phyloP scores from a whole-genome alignment of 2,888 invertebrate genomes.

The Muschampia plurimacula region DNA sequence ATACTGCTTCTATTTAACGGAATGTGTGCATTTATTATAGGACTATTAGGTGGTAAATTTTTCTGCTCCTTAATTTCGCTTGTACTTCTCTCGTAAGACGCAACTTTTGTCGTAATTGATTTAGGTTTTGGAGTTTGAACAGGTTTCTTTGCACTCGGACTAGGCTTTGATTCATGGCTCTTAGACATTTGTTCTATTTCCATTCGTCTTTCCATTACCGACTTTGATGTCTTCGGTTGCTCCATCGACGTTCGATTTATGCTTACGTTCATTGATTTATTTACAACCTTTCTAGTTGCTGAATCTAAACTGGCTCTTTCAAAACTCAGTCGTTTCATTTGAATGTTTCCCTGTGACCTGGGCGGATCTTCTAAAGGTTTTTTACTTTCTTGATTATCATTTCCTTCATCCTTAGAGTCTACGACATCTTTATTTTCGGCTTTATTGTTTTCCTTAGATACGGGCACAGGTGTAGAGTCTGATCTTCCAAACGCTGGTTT shows the following conservation, averaged over 20 bases:
- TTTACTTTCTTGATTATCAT: constrained; percentile 43
- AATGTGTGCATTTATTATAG: constrained; percentile 54
- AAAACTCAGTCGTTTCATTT: constrained; percentile 77
- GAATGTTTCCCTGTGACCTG: constrained; percentile 64
- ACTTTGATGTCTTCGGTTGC: constrained; percentile 71
- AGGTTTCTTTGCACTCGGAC: constrained; percentile 61
- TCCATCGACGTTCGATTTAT: constrained; percentile 62
- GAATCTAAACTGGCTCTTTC: constrained; percentile 82
- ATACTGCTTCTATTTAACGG: constrained; percentile 56
- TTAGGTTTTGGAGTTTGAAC: constrained; percentile 65
- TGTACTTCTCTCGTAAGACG: constrained; percentile 67
- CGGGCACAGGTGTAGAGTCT: constrained; percentile 57
- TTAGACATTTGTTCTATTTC: constrained; percentile 77
- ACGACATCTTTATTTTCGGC: constrained; percentile 38
- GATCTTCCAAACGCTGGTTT: constrained; percentile 60
- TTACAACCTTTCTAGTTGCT: constrained; percentile 63
- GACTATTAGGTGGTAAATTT: constrained; percentile 52
- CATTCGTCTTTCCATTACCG: constrained; percentile 77
- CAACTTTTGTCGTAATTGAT: constrained; percentile 72
- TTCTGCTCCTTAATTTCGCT: constrained; percentile 58
- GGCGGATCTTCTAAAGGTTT: constrained; percentile 49
- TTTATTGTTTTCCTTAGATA: constrained; percentile 50
- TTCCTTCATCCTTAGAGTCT: constrained; percentile 38
- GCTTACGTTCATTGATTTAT: constrained; percentile 55
- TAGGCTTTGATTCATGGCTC: constrained; percentile 57